phyloP scores from a whole-genome alignment of 2,888 invertebrate genomes.

The Drosophila buzzatii region DNA sequence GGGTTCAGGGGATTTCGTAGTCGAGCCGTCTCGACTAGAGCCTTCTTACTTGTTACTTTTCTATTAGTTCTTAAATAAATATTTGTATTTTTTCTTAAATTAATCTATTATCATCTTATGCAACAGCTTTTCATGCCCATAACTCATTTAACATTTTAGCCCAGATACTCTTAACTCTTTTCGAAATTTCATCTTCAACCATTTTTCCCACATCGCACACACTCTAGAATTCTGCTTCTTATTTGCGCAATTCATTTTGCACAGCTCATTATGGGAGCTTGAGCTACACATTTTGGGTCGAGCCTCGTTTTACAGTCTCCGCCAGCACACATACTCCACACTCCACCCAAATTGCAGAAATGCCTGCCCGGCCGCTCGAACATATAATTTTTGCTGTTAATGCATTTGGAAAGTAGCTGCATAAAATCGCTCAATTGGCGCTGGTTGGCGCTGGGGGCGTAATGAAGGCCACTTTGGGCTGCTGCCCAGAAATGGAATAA shows the following conservation, averaged over 20 bases:
- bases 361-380: constrained; percentile 12
- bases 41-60: too few species aligned
- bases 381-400: constrained; percentile 51
- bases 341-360: constrained; percentile 6
- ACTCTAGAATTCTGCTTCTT: not conserved
- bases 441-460: not conserved
- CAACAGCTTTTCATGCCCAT: not conserved
- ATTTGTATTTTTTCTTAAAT: not conserved
- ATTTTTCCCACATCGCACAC: not conserved
- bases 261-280: constrained; percentile 53
- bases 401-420: constrained; percentile 63
- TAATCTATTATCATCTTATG: not conserved
- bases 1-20: too few species aligned
- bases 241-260: constrained; percentile 17
- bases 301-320: constrained; percentile 16
- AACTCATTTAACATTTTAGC: not conserved
- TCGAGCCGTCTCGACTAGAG: too few species aligned
- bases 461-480: constrained; percentile 3
- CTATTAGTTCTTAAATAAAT: not conserved
- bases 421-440: constrained; percentile 57
- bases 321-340: constrained; percentile 30
- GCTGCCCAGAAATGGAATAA: constrained; percentile 12
- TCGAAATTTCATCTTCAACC: not conserved
- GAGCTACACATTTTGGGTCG: constrained; percentile 26
- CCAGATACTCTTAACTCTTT: not conserved